phyloP scores from a whole-genome alignment of 2,888 invertebrate genomes.

The Sinodicranocentrus sp. region DNA sequence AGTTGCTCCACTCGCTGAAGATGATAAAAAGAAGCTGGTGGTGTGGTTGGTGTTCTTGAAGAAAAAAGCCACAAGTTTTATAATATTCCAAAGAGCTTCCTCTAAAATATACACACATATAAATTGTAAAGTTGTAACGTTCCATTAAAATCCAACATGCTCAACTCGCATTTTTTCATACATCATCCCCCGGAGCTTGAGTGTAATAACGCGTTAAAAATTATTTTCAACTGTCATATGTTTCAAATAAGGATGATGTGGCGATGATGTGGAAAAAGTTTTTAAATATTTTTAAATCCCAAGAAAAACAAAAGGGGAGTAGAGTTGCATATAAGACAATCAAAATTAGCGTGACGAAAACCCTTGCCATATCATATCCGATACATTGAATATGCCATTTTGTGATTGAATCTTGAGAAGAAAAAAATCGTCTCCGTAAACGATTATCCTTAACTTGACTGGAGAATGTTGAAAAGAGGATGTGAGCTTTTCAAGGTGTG shows the following conservation, averaged over 20 bases:
- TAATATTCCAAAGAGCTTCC: constrained; percentile 38
- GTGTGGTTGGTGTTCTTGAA: neutral
- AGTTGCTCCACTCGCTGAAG: neutral
- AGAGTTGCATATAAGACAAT: neutral
- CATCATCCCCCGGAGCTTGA: constrained; percentile 35
- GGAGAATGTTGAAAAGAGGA: constrained; percentile 56
- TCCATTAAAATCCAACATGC: constrained; percentile 19
- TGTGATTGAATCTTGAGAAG: no score
- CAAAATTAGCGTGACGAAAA: constrained; percentile 56
- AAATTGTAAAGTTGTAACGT: neutral
- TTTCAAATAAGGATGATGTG: constrained; percentile 33
- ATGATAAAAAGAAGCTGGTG: neutral
- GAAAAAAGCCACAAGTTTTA: constrained; percentile 2
- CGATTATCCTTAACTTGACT: neutral
- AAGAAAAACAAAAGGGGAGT: no score
- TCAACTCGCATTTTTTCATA: neutral
- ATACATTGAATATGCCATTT: no score
- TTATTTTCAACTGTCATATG: constrained; percentile 51
- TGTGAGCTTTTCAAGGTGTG: constrained; percentile 60
- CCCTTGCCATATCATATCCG: constrained; percentile 17
- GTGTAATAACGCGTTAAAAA: constrained; percentile 53
- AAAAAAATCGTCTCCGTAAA: neutral
- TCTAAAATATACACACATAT: neutral
- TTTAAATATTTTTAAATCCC: no score
- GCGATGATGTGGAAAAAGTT: neutral